Percentiles rank a stretch among this genome's conserved stretches.
phyloP scores from a whole-genome alignment of 2,797 vertebrate genomes.

The Tokudaia tokunoshimensis region DNA sequence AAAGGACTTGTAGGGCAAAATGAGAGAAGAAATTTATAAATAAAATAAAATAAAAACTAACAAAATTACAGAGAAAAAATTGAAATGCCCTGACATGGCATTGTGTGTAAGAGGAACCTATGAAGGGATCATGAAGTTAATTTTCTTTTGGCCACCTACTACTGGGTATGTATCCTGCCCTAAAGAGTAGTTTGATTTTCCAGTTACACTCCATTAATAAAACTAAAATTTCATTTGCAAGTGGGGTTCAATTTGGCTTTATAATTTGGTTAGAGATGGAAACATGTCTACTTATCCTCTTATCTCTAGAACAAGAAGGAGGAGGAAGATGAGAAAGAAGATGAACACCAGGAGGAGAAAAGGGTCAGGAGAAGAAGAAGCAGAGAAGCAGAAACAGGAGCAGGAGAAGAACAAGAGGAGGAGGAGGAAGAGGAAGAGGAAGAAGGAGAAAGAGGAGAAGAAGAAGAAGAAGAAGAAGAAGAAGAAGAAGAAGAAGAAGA shows the following conservation, averaged over 20 bases:
- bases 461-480: too few relatives aligned
- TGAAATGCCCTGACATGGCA: too few relatives aligned
- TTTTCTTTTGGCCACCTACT: not conserved
- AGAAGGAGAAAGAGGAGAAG: too few relatives aligned
- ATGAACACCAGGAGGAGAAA: too few relatives aligned
- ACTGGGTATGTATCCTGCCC: not conserved
- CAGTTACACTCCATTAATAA: not conserved
- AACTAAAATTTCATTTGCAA: not conserved
- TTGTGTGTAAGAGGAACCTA: not conserved
- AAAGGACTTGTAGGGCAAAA: not conserved
- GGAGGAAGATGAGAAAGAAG: too few relatives aligned
- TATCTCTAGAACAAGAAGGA: not conserved
- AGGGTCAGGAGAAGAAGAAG: too few relatives aligned
- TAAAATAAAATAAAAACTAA: not conserved
- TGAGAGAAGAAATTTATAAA: not conserved
- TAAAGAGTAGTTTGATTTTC: not conserved
- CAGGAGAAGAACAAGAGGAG: too few relatives aligned
- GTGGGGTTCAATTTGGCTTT: not conserved
- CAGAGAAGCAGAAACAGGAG: too few relatives aligned
- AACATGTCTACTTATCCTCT: not conserved
- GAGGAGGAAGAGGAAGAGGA: accelerated
- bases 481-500: too few relatives aligned
- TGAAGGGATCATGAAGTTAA: not conserved
- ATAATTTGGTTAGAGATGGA: not conserved
- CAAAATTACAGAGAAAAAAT: not conserved